These are phyloP conservation scores for Drosophila quasianomalipes DNA, from an alignment of 2,888 invertebrate genomes.

Conservation along the genomic window DNA sequence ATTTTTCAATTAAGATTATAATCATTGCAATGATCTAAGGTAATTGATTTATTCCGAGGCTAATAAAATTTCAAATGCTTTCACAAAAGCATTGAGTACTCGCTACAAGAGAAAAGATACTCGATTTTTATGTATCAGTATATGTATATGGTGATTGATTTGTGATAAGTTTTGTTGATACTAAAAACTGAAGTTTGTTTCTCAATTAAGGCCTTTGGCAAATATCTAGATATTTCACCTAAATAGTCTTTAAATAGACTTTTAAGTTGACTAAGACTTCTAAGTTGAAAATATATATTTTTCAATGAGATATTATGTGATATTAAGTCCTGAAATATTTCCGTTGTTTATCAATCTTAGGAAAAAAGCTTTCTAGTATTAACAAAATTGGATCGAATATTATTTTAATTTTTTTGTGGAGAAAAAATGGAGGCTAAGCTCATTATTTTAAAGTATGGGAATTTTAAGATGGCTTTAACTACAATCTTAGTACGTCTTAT, in stretches of 20 bases:
- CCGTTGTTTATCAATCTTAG: background rate
- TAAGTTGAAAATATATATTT: background rate
- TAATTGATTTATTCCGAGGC: slow-evolving; percentile 4
- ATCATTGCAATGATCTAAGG: slow-evolving; percentile 2
- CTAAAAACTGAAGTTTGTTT: background rate
- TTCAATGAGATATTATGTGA: background rate
- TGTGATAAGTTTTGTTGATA: too few species aligned
- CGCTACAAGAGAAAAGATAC: background rate
- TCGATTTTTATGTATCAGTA: background rate
- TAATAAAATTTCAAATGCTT: background rate
- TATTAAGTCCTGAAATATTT: background rate
- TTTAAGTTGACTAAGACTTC: background rate
- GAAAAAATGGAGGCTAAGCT: background rate
- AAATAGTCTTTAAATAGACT: background rate
- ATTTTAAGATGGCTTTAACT: background rate
- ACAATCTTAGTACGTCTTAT: background rate
- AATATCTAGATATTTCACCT: too few species aligned
- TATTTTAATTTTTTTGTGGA: background rate
- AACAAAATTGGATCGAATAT: background rate
- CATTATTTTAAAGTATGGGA: background rate
- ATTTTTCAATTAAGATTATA: slow-evolving; percentile 16
- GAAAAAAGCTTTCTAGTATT: background rate
- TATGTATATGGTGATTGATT: too few species aligned
- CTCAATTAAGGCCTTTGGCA: background rate
- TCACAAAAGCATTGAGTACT: background rate